Base-by-base conservation (phyloP, 2,888 invertebrate genomes). In the Lepidochrysops patricia region DNA sequence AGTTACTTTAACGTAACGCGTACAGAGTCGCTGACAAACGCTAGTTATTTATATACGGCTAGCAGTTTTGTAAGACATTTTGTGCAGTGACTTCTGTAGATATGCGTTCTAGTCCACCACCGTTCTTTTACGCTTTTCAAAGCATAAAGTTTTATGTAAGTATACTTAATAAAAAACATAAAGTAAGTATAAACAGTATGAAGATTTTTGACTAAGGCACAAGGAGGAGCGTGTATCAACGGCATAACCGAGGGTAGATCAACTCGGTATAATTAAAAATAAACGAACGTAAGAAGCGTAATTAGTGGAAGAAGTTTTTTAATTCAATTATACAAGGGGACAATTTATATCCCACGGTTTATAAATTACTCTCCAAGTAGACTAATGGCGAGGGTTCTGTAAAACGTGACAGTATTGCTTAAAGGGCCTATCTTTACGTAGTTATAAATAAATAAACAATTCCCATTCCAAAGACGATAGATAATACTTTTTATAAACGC, bases 281-380 rank as follows among this genome's bases (percentile, higher is more conserved):
- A 52, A 52, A 43, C 19, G 43, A 26, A 52, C 52, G 52, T 52
- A 52, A 27, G 52, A 52, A 26, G 27, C 27, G 27, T 27, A 52
- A 52, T 52, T 52, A 52, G 43, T 15, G 52, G 13, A 13, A 52
- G 52, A 52, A 52, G 52, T 52, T 27, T 52, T 52, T 52, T 52
- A 52, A 52, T 52, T 52, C 52, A 52, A 52, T 52, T 52, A 52
- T 7, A 52, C 52, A 5, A 9, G 27, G 52, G 13, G 52, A 52
- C 52, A 52, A 52, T 52, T 52, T 52, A 27, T 26, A 9, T 13
- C 52, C 26, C 15, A n/a, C 27, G 13, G 4, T 9, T 43, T 43
- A 43, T 43, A 43, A 43, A 43, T 43, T 23, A 43, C 19, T 43
- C 43, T 4, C 7, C 19, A 23, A n/a, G 43, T 9, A 15, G 43